phyloP scores from a whole-genome alignment of 2,888 invertebrate genomes.

The Calliscelio sp. region DNA sequence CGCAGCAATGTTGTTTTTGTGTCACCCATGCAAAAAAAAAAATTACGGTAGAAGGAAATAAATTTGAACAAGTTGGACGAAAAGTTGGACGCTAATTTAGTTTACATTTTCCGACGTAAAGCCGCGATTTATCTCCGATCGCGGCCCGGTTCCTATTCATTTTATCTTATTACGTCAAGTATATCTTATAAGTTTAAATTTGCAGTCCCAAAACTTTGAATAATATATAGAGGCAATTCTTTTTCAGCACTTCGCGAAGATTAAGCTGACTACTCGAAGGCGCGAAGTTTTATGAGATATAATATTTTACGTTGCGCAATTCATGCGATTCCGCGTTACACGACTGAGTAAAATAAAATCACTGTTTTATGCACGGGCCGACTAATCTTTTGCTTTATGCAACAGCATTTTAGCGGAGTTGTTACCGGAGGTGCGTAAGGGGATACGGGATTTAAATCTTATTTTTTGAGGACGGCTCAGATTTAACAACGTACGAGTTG shows the following conservation, averaged over 20 bases:
- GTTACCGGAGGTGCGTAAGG: neutral
- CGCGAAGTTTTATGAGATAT: slow-evolving; percentile 58
- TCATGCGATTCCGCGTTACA: slow-evolving; percentile 45
- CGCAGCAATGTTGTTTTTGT: too few relatives aligned
- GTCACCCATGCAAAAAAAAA: too few relatives aligned
- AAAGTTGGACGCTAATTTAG: slow-evolving; percentile 54
- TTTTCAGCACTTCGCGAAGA: slow-evolving; percentile 52
- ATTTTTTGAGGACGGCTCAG: slow-evolving; percentile 25
- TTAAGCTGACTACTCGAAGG: slow-evolving; percentile 60
- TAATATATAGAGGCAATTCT: slow-evolving; percentile 62
- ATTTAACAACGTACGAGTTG: slow-evolving; percentile 27
- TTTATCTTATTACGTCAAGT: slow-evolving; percentile 67
- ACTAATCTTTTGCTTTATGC: slow-evolving; percentile 58
- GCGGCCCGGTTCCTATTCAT: slow-evolving; percentile 43
- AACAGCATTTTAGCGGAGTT: slow-evolving; percentile 40
- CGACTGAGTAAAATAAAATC: slow-evolving; percentile 53
- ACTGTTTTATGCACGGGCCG: slow-evolving; percentile 43
- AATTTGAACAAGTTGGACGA: slow-evolving; percentile 28
- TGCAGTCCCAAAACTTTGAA: slow-evolving; percentile 64
- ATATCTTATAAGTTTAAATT: slow-evolving; percentile 67
- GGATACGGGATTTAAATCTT: slow-evolving; percentile 35
- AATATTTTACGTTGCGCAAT: slow-evolving; percentile 53
- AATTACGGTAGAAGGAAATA: slow-evolving; percentile 20
- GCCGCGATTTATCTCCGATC: slow-evolving; percentile 57
- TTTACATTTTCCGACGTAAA: slow-evolving; percentile 50